Conservation (phyloP, 2,797 vertebrate genomes). For the Discoglossus pictus region DNA sequence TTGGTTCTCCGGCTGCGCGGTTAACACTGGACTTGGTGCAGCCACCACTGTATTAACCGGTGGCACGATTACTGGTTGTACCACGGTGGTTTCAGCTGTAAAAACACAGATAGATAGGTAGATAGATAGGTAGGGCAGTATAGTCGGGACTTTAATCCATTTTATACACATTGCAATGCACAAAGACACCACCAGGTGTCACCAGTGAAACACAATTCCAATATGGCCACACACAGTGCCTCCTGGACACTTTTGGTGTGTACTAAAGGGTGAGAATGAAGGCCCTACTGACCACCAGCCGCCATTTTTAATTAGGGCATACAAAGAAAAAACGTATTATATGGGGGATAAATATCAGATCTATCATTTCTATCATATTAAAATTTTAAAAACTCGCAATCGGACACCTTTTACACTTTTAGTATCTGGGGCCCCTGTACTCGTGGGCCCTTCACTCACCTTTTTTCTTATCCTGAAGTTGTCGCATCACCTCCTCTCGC, state of each 20-base stretch:
- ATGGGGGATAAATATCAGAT: background rate
- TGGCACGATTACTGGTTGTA: conserved; percentile 1
- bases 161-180: too few relatives aligned
- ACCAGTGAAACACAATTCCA: too few relatives aligned
- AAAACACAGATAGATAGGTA: conserved; percentile 1
- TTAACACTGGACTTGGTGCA: conserved; percentile 40
- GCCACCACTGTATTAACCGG: background rate
- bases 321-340: too few relatives aligned
- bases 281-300: too few relatives aligned
- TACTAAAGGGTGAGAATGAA: too few relatives aligned
- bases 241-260: too few relatives aligned
- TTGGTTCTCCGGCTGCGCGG: conserved; percentile 70
- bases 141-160: background rate
- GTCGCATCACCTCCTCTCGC: conserved; percentile 73
- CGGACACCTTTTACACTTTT: too few relatives aligned
- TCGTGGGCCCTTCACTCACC: conserved; percentile 62
- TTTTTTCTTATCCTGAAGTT: conserved; percentile 79
- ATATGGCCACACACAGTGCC: too few relatives aligned
- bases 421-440: background rate
- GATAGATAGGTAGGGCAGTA: background rate
- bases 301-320: too few relatives aligned
- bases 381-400: too few relatives aligned
- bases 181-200: too few relatives aligned
- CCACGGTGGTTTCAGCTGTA: conserved; percentile 54
- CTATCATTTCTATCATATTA: background rate